Evolutionary conservation across 92 coral and sea anemone genomes (phyloP), one percentile per base, ranked within the genome.

Genomic region (Diadumene lineata): DNA sequence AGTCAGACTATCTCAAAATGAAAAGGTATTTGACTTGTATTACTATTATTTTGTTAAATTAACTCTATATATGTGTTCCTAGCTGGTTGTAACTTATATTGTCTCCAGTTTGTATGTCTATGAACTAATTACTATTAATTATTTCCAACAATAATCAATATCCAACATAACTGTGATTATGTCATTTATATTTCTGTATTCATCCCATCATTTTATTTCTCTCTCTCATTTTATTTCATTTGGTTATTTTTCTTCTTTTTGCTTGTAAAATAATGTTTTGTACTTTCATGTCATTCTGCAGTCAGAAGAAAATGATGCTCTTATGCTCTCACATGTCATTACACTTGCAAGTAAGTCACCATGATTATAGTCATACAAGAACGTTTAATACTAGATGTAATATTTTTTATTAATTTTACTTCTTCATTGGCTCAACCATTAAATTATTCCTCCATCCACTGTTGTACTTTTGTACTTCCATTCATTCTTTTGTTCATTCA

Each of bases 321-420:
- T 75, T 71, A 71, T 92, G 43, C 64, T 90, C 34, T 85, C 93
- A 56, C 81, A 89, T 79, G 85, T 96, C 8, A 69, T 90, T n/a
- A 85, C 92, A 13, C 77, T 92, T 69, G 99, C 99, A 92, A 89
- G 99, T 96, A 87, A 61, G 99, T 62, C 16, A 1, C 33, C 17
- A 60, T 25, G 31, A 66, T 60, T 25, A 15, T 16, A n/a, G n/a
- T n/a, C n/a, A n/a, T n/a, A n/a, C n/a, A n/a, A n/a, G n/a, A n/a
- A n/a, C n/a, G n/a, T n/a, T n/a, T n/a, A n/a, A n/a, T n/a, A n/a
- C n/a, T n/a, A n/a, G n/a, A n/a, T n/a, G n/a, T n/a, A n/a, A n/a
- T n/a, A n/a, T n/a, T n/a, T n/a, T n/a, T n/a, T n/a, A n/a, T n/a
- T n/a, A n/a, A n/a, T n/a, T n/a, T n/a, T n/a, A n/a, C n/a, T n/a